Evolutionary conservation across 2,113 vertebrate genomes (phyloP).

Genomic region (Bubo blakistoni): DNA sequence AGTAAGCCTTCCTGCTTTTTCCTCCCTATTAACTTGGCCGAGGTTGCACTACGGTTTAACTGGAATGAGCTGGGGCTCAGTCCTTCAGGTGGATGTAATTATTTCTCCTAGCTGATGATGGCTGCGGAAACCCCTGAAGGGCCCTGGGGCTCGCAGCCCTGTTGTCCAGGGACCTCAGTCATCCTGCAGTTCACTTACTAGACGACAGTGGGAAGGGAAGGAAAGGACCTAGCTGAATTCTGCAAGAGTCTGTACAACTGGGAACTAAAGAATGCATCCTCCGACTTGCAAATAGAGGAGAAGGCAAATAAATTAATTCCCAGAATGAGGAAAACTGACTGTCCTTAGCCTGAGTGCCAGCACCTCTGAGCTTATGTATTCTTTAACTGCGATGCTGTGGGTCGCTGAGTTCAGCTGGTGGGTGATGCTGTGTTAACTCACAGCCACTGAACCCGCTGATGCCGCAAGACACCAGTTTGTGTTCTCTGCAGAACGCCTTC

Average conservation of each 20-base stretch:
- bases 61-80: not conserved
- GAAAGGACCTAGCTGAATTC: not conserved
- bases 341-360: not conserved
- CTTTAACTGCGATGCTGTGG: not conserved
- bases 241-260: not conserved
- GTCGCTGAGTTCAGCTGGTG: not conserved
- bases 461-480: not conserved
- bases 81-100: not conserved
- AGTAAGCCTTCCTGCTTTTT: not conserved
- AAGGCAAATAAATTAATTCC: not conserved
- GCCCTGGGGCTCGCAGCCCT: fast-evolving
- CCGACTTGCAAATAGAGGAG: not conserved
- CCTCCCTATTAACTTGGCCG: not conserved
- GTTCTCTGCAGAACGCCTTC: not conserved
- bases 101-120: not conserved
- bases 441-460: not conserved
- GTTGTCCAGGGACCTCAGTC: not conserved
- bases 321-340: not conserved
- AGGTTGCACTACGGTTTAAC: not conserved
- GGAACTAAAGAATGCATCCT: not conserved
- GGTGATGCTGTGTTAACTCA: not conserved
- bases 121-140: not conserved
- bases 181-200: not conserved
- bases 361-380: not conserved
- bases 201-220: not conserved